Conservation (phyloP, 2,888 invertebrate species). For the Hypolimnas misippus region DNA sequence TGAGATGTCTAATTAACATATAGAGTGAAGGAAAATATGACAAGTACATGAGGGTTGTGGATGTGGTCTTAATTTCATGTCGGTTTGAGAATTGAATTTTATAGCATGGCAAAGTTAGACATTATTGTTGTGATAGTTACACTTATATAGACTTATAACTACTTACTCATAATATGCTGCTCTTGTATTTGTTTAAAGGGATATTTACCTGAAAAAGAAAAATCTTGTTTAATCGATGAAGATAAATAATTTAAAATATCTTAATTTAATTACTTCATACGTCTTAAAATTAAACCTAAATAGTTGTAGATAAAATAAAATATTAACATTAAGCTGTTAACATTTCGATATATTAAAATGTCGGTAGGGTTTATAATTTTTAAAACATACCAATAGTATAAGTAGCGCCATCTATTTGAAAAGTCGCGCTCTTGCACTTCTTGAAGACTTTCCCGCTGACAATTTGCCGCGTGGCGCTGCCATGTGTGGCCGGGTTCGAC, state of each 20-base stretch:
- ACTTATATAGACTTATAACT: too few relatives aligned
- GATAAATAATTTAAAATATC: not conserved
- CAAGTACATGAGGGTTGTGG: too few relatives aligned
- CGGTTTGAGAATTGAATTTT: too few relatives aligned
- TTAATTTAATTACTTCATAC: not conserved
- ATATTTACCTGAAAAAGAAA: constrained; percentile 35
- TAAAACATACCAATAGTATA: constrained; percentile 94
- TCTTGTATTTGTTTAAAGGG: not conserved
- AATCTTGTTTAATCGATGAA: not conserved
- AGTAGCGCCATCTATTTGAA: constrained; percentile 93
- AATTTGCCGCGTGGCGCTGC: constrained; percentile 77
- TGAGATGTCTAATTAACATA: too few relatives aligned
- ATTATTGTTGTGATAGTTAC: too few relatives aligned
- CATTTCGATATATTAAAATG: too few relatives aligned
- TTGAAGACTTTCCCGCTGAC: constrained; percentile 86
- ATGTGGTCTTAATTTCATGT: too few relatives aligned
- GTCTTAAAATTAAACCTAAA: too few relatives aligned
- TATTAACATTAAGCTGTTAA: not conserved
- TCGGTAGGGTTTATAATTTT: too few relatives aligned
- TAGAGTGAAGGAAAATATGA: too few relatives aligned
- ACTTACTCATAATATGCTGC: not conserved
- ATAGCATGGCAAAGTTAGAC: not conserved
- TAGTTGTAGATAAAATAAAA: too few relatives aligned
- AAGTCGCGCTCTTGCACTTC: constrained; percentile 94
- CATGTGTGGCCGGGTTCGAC: constrained; percentile 77